Evolutionary conservation across 2,797 vertebrate genomes (phyloP).

Genomic region (Melanotaenia boesemani): DNA sequence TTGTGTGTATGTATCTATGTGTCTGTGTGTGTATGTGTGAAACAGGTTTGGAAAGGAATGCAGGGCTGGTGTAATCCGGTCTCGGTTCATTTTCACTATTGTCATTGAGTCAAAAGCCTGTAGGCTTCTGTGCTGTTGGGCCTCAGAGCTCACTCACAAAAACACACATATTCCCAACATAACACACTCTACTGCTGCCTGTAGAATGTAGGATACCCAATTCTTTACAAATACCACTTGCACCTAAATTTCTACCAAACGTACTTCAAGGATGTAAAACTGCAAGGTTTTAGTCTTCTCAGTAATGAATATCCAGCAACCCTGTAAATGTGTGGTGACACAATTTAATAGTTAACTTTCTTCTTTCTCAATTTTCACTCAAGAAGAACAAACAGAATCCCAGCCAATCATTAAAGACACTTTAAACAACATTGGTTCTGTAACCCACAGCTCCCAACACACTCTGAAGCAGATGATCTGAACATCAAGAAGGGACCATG

Average conservation of each 20-base stretch:
- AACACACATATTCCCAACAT: constrained; percentile 53
- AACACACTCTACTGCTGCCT: constrained; percentile 17
- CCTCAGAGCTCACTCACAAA: constrained; percentile 53
- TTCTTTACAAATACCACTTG: not conserved
- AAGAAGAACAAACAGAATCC: constrained; percentile 53
- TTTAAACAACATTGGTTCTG: constrained; percentile 14
- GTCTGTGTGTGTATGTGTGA: constrained; percentile 27
- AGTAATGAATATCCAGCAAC: constrained; percentile 15
- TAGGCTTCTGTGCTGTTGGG: constrained; percentile 51
- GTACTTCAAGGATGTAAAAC: constrained; percentile 1
- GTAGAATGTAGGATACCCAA: not conserved
- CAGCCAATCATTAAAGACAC: constrained; percentile 24
- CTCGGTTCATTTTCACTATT: constrained; percentile 75
- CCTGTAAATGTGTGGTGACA: constrained; percentile 30
- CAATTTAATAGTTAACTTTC: constrained; percentile 59
- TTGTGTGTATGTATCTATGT: constrained; percentile 21
- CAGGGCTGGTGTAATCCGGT: constrained; percentile 77
- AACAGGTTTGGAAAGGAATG: constrained; percentile 82
- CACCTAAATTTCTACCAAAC: constrained; percentile 1
- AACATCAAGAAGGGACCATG: constrained; percentile 6
- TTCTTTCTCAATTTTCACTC: constrained; percentile 29
- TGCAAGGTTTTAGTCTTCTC: constrained; percentile 14
- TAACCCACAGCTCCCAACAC: constrained; percentile 3
- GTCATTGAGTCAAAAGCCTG: constrained; percentile 73
- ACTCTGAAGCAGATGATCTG: constrained; percentile 6